A percentile compares a stretch with the other conserved stretches of the same genome.
These are phyloP conservation scores for Drosophila micromelanica DNA, from an alignment of 1,140 invertebrate genomes.

Conservation along the genomic window DNA sequence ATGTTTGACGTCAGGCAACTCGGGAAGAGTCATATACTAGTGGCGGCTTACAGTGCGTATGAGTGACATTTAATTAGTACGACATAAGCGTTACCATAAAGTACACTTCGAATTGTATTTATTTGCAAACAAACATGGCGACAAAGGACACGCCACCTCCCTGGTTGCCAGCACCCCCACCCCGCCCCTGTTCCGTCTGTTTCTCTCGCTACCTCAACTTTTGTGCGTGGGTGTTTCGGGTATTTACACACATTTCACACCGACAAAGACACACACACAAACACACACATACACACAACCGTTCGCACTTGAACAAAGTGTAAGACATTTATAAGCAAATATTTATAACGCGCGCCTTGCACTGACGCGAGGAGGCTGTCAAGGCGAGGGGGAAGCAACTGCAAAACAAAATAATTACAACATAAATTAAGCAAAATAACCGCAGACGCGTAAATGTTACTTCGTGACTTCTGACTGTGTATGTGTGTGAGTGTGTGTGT, in stretches of 20 bases:
- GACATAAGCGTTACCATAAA: constrained; percentile 64
- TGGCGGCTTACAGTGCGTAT: constrained; percentile 52
- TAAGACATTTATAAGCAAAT: constrained; percentile 68
- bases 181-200: neutral
- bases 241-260: constrained; percentile 64
- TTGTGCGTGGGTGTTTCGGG: constrained; percentile 41
- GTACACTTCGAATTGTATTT: constrained; percentile 70
- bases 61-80: constrained; percentile 71
- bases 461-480: constrained; percentile 51
- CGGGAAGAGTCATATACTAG: neutral
- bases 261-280: constrained; percentile 33
- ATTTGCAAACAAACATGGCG: constrained; percentile 60
- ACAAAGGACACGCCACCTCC: constrained; percentile 22
- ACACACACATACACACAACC: constrained; percentile 11
- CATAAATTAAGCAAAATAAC: constrained; percentile 71
- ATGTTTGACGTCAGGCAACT: constrained; percentile 36
- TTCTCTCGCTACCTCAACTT: constrained; percentile 12
- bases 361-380: neutral
- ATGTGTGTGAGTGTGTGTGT: constrained; percentile 3
- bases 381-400: neutral
- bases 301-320: constrained; percentile 57
- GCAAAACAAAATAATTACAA: constrained; percentile 65
- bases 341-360: constrained; percentile 49
- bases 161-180: neutral
- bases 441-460: constrained; percentile 65